Evolutionary conservation across 2,888 invertebrate genomes (phyloP), one percentile per base, ranked within the genome.

Genomic region (Resseliella maxima): DNA sequence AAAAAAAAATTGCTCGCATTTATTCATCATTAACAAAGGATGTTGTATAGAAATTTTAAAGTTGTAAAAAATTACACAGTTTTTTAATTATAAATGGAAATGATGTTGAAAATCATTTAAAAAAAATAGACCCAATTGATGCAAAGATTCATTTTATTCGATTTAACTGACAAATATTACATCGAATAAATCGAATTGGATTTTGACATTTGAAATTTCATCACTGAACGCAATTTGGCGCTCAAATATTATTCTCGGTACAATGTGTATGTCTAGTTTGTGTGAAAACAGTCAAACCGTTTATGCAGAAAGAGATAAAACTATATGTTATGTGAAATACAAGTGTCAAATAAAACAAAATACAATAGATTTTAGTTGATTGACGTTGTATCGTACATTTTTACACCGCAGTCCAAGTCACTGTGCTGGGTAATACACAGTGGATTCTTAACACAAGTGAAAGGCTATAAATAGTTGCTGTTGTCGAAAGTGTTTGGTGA

Each of bases 261-360:
- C 24, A 24, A 8, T 31, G 72, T 72, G 0, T 31, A 72, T 35
- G 35, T 72, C 35, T 12, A 5, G 12, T 15, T 18, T 18, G 31
- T 72, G 72, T 72, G 72, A 5, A 15, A 72, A 18, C 15, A 35
- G 31, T 2, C 31, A 10, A 31, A 72, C 31, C 15, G 31, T 72
- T 8, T 35, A 35, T 31, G 72, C 72, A 31, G 46, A 18, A 31
- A 31, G 35, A 31, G 18, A 72, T 5, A 72, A 35, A 10, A 31
- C 72, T 12, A 31, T 12, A 72, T 31, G 31, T 50, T 8, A 18
- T 50, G 46, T 15, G 46, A 15, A 72, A 72, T 72, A 31, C 72
- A 31, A 72, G 72, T 72, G 72, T 72, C 72, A 72, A 72, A 72
- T 35, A 27, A 72, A 72, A 72, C 31, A 72, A 72, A 27, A 72